These are phyloP conservation scores for Latheticus oryzae DNA, from an alignment of 2,888 invertebrate genomes.

Conservation along the genomic window DNA sequence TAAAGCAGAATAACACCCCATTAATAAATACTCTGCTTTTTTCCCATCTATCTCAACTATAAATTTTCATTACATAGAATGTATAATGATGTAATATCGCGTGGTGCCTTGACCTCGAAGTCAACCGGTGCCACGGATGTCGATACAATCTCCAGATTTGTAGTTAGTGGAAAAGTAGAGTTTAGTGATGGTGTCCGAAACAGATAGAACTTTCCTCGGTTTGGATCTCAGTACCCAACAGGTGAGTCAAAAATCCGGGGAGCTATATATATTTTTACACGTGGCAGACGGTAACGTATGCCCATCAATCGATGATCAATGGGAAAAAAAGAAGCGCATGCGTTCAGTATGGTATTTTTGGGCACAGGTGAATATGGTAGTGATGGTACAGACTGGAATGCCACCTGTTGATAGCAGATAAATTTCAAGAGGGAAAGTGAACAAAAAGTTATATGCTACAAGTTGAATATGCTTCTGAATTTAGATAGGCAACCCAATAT, in stretches of 20 bases:
- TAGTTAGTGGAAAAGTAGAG: constrained; percentile 8
- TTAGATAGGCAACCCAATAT: no score
- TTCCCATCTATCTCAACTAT: no score
- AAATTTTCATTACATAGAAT: no score
- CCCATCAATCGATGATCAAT: constrained; percentile 23
- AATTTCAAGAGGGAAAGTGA: background rate
- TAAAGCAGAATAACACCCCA: no score
- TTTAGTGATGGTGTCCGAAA: constrained; percentile 13
- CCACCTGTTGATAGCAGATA: constrained; percentile 52
- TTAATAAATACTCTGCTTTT: no score
- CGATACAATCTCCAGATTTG: constrained; percentile 10
- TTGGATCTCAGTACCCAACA: constrained; percentile 90
- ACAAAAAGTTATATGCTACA: background rate
- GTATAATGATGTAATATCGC: constrained; percentile 37
- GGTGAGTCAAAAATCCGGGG: constrained; percentile 67
- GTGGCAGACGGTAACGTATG: constrained; percentile 5
- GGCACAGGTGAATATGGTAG: constrained; percentile 6
- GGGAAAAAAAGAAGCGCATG: constrained; percentile 29
- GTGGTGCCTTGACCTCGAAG: constrained; percentile 53
- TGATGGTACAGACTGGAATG: constrained; percentile 35
- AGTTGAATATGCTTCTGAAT: no score
- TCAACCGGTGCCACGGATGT: constrained; percentile 24
- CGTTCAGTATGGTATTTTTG: constrained; percentile 16
- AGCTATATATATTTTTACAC: background rate
- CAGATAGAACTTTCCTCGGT: constrained; percentile 75